phyloP scores from a whole-genome alignment of 1,140 invertebrate genomes.

The Prorops nasuta region DNA sequence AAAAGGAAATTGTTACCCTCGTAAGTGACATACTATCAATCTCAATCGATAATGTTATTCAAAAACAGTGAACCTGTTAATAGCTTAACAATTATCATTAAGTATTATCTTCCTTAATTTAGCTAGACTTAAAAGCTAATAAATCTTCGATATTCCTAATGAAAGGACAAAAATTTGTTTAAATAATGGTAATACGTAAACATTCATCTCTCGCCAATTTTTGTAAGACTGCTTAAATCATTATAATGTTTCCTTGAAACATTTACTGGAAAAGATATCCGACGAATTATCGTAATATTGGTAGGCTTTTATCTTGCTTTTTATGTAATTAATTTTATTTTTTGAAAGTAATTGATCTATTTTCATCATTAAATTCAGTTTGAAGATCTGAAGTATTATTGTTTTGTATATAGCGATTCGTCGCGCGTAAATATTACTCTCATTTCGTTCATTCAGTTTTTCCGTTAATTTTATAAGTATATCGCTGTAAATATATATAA shows the following conservation, averaged over 20 bases:
- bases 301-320: no score
- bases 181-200: conserved; percentile 11
- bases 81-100: conserved; percentile 23
- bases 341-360: not conserved
- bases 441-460: no score
- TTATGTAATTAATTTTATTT: conserved; percentile 14
- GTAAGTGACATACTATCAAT: conserved; percentile 12
- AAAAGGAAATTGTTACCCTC: conserved; percentile 21
- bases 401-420: no score
- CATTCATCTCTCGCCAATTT: conserved; percentile 29
- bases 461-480: no score
- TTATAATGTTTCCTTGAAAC: no score
- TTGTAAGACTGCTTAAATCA: conserved; percentile 47
- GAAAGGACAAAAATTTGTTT: conserved; percentile 24
- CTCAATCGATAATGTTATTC: conserved; percentile 10
- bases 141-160: conserved; percentile 30
- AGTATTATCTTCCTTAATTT: conserved; percentile 34
- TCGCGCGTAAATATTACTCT: no score
- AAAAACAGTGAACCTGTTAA: conserved; percentile 13
- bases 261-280: no score
- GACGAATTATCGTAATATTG: no score
- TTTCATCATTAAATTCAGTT: not conserved
- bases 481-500: no score
- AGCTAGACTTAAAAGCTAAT: conserved; percentile 23
- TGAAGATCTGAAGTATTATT: no score